A percentile compares a stretch with the other conserved stretches of the same genome.
Conservation (phyloP, 2,797 vertebrate species). For the Allobates femoralis region DNA sequence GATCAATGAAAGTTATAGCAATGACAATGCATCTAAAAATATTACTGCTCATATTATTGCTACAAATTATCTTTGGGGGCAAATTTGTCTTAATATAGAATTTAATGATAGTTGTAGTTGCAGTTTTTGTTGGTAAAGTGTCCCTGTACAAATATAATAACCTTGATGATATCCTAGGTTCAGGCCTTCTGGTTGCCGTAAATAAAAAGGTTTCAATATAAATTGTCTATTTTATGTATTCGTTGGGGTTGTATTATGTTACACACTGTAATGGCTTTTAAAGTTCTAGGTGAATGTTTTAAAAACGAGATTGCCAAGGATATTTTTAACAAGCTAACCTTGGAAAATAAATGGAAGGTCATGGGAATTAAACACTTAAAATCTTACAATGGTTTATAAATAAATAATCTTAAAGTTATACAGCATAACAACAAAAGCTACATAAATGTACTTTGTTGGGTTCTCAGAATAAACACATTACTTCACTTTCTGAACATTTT, state of each 20-base stretch:
- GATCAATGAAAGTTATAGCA: conserved; percentile 42
- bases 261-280: conserved; percentile 35
- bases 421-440: background rate
- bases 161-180: conserved; percentile 46
- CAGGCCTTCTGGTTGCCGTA: conserved; percentile 33
- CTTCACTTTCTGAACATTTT: background rate
- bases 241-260: conserved; percentile 24
- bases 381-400: background rate
- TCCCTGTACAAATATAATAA: conserved; percentile 42
- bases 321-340: conserved; percentile 27
- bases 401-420: background rate
- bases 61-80: conserved; percentile 37
- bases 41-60: conserved; percentile 33
- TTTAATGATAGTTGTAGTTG: conserved; percentile 46
- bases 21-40: conserved; percentile 46
- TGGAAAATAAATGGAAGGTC: conserved; percentile 22
- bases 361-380: conserved; percentile 18
- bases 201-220: conserved; percentile 39
- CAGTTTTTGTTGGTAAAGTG: conserved; percentile 42
- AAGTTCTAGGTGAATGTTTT: conserved; percentile 32
- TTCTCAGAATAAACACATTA: background rate
- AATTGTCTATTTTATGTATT: conserved; percentile 54
- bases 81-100: conserved; percentile 51
- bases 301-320: conserved; percentile 33
- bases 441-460: background rate